phyloP scores from a whole-genome alignment of 1,140 invertebrate genomes.

The Drosophila gunungcola region DNA sequence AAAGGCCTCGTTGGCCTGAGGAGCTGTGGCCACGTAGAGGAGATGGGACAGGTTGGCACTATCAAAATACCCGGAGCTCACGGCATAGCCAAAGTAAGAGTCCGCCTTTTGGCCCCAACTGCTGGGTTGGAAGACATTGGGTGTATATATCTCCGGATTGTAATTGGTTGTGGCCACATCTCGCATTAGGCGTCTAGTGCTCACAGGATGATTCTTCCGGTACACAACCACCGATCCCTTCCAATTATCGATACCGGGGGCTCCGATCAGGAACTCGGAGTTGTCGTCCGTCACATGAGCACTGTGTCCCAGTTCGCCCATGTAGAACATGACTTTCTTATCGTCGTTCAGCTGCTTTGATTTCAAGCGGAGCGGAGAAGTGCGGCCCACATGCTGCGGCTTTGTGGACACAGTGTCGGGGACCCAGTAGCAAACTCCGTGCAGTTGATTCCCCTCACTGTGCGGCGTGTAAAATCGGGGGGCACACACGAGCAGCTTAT shows the following conservation, averaged over 20 bases:
- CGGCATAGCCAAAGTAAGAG: conserved; percentile 74
- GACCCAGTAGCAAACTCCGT: conserved; percentile 85
- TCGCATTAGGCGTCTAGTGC: too few relatives aligned
- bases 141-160: too few relatives aligned
- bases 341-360: conserved; percentile 23
- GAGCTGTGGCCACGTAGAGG: conserved; percentile 72
- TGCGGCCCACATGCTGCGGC: conserved; percentile 49
- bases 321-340: conserved; percentile 51
- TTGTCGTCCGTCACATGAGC: conserved; percentile 85
- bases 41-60: conserved; percentile 48
- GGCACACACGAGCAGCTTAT: conserved; percentile 76
- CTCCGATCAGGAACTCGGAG: conserved; percentile 86
- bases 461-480: conserved; percentile 63
- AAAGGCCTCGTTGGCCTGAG: conserved; percentile 71
- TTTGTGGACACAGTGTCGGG: conserved; percentile 48
- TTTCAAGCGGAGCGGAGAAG: conserved; percentile 41
- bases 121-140: neutral
- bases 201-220: too few relatives aligned
- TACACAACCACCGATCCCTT: neutral
- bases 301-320: conserved; percentile 86
- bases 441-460: conserved; percentile 65
- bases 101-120: neutral
- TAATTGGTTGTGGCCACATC: too few relatives aligned
- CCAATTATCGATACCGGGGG: conserved; percentile 84
- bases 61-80: conserved; percentile 73